Percentiles rank a stretch among this genome's conserved stretches.
These are phyloP conservation scores for Mercenaria mercenaria DNA, from an alignment of 1,140 invertebrate species.

Conservation along the genomic window DNA sequence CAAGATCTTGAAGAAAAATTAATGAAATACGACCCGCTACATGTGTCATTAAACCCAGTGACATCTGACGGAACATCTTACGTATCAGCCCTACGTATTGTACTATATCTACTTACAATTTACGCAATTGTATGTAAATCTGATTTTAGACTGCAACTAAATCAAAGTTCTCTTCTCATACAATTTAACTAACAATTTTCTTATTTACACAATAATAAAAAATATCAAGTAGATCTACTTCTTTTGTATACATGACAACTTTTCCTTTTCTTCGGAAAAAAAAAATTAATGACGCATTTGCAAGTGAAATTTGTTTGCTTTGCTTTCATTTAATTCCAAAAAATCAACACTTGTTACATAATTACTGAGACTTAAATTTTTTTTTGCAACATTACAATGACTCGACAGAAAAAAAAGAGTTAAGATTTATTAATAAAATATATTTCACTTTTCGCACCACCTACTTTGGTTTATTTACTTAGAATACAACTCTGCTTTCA, in stretches of 20 bases:
- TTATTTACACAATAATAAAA: neutral
- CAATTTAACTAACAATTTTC: no score
- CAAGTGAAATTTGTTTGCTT: no score
- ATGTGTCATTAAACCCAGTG: neutral
- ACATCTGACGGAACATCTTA: neutral
- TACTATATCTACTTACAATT: neutral
- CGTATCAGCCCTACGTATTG: neutral
- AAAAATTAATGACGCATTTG: neutral
- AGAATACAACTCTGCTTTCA: neutral
- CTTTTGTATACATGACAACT: neutral
- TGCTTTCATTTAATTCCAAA: no score
- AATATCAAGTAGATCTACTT: neutral
- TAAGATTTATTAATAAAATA: neutral
- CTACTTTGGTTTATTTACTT: neutral
- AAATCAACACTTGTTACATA: no score
- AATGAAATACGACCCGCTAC: neutral
- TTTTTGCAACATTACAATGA: neutral
- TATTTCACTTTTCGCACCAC: neutral
- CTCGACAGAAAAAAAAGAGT: neutral
- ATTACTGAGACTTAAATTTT: no score
- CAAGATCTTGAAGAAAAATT: neutral
- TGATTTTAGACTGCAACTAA: neutral
- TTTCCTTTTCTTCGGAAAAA: neutral
- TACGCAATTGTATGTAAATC: neutral
- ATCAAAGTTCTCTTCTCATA: neutral